Evolutionary conservation across 2,113 vertebrate species (phyloP), one percentile per base, ranked within the genome.

Genomic region (Platichthys flesus): DNA sequence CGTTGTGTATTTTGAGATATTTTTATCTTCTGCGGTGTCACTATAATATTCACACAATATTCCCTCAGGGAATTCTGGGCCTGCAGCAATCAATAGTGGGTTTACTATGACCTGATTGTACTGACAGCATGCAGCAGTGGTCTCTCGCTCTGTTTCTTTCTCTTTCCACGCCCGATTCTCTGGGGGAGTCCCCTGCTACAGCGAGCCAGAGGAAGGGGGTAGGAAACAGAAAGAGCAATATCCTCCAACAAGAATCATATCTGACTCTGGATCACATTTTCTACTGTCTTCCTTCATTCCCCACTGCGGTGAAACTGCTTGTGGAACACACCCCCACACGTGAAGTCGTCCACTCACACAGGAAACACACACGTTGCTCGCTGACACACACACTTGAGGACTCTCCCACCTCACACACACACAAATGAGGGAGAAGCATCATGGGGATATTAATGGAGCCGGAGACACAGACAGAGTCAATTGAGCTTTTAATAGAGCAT

Each of bases 401-500:
- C 26, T 55, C 24, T 45, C 47, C 31, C 68, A 47, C 55, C 64
- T 66, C 76, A 79, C 60, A 72, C 40, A 42, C 64, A 68, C 76
- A 79, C 52, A 72, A 35, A 76, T 23, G 28, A 59, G 54, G 52
- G 47, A 28, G 18, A 57, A 28, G 12, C 57, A 82, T 85, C 66
- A 77, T 74, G 70, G 68, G 76, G 67, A 86, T 81, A 86, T 89
- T 83, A 90, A 89, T 79, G 78, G 73, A 83, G 79, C 67, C 64
- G 40, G 70, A 82, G 76, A 86, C 78, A 83, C 68, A 76, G 74
- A 83, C 74, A 4, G 82, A 89, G 78, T 89, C 89, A 90, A 82
- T 83, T 74, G 87, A 78, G 84, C 89, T 91, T 90, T 90, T 90
- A 90, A 90, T 90, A 83, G 89, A 86, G 89, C 81, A 9, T 80